Conservation (phyloP, 2,113 vertebrate species). For the Platysternon megacephalum region DNA sequence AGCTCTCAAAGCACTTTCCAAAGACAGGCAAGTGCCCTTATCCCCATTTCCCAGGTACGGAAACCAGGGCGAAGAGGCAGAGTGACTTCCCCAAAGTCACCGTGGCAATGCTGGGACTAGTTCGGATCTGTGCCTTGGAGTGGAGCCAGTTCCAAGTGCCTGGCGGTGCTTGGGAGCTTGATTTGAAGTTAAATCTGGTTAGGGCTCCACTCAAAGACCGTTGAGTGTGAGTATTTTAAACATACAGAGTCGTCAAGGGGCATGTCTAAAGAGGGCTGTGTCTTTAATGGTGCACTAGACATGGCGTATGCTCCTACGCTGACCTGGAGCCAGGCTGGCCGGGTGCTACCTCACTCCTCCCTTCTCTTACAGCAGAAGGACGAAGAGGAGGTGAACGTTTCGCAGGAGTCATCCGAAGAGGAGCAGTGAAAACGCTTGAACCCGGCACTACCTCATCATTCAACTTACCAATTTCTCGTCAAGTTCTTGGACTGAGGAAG, state of each 20-base stretch:
- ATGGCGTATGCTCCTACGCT: not conserved
- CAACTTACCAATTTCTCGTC: slow-evolving; percentile 82
- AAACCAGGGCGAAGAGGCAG: not conserved
- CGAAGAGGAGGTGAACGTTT: slow-evolving; percentile 88
- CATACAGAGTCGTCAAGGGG: not conserved
- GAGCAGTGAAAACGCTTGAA: slow-evolving; percentile 87
- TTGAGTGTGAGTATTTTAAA: not conserved
- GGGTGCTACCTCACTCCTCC: not conserved
- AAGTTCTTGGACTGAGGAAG: slow-evolving; percentile 75
- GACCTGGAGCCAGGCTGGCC: too few relatives aligned
- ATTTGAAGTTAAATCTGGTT: not conserved
- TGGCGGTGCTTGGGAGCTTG: not conserved
- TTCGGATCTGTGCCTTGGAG: not conserved
- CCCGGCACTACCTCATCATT: slow-evolving; percentile 86
- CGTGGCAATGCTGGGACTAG: not conserved
- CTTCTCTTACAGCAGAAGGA: slow-evolving; percentile 85
- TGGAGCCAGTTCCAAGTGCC: not conserved
- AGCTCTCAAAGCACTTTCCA: not conserved
- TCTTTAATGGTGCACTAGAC: not conserved
- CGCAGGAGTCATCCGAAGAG: slow-evolving; percentile 95
- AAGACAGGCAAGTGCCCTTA: accelerated
- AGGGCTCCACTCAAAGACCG: not conserved
- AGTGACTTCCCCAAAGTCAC: not conserved
- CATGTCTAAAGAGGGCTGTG: not conserved
- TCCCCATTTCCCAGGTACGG: not conserved